Evolutionary conservation across 2,888 invertebrate species (phyloP), one percentile per base, ranked within the genome.

Genomic region (Diarsia mendica): DNA sequence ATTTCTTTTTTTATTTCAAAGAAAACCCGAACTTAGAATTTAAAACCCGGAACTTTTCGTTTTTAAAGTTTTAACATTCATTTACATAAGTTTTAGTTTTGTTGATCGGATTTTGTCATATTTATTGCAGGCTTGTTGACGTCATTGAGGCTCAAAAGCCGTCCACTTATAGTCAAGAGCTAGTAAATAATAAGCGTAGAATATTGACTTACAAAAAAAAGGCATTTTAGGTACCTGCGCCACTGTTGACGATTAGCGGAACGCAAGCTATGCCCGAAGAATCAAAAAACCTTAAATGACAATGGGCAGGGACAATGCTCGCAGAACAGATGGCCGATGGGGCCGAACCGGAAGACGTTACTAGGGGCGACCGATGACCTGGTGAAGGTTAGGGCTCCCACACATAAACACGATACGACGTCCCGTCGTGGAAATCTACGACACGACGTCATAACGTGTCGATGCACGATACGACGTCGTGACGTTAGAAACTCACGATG

Each of bases 161-260:
- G 20, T 46, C 64, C 63, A 73, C 49, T 81, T 11, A 5, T 48
- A 81, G 39, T 61, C 13, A 44, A 78, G 82, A 0, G 55, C 49
- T 82, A n/a, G 18, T 23, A 78, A 82, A 82, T 82, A 82, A 44
- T 82, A 82, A 44, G 23, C 33, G 53, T 49, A n/a, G 0, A 81
- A 53, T 51, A 65, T 53, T 44, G 51, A 15, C n/a, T 1, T 6
- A 9, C n/a, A 33, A 13, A 33, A 13, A 63, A 79, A 80, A 75
- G 20, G 5, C 3, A 9, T 44, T 13, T 23, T 39, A n/a, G 63
- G 44, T 20, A 44, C 13, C 3, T 44, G 13, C 1, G 13, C 33
- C 63, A 63, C 13, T 3, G 44, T 3, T 0, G 0, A 44, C 63
- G n/a, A n/a, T 3, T 13, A 44, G 63, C 44, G 39, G 6, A 1